Evolutionary conservation across 2,797 vertebrate species (phyloP).

Genomic region (Muscicapa comitata): DNA sequence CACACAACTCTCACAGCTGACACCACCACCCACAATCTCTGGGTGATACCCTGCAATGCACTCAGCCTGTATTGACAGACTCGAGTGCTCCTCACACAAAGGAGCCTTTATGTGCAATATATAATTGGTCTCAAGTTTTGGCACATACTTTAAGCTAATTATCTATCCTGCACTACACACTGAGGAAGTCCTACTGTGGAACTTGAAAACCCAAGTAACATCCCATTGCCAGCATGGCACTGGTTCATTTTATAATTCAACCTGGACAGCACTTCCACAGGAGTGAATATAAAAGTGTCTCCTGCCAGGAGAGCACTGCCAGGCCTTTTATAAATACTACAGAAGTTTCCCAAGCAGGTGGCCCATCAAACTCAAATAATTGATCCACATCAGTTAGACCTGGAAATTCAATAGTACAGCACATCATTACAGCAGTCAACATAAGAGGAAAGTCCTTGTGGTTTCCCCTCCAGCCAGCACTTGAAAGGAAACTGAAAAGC

Average conservation of each 20-base stretch:
- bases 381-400: slow-evolving; percentile 31
- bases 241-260: slow-evolving; percentile 16
- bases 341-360: slow-evolving; percentile 28
- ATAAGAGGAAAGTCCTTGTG: slow-evolving; percentile 34
- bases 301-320: background rate
- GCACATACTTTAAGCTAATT: background rate
- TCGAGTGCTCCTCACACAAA: background rate
- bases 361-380: slow-evolving; percentile 45
- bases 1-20: background rate
- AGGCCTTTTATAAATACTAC: slow-evolving; percentile 28
- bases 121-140: background rate
- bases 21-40: background rate
- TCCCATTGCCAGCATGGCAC: background rate
- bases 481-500: slow-evolving; percentile 16
- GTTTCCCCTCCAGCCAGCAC: slow-evolving; percentile 34
- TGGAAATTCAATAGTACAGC: slow-evolving; percentile 33
- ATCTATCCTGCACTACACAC: background rate
- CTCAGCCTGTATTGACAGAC: background rate
- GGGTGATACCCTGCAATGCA: background rate
- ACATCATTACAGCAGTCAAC: slow-evolving; percentile 51
- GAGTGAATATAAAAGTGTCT: background rate
- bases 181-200: background rate
- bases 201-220: background rate
- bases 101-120: background rate
- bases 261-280: slow-evolving; percentile 30